phyloP scores from a whole-genome alignment of 2,797 vertebrate species.

The Gambusia yucatana region DNA sequence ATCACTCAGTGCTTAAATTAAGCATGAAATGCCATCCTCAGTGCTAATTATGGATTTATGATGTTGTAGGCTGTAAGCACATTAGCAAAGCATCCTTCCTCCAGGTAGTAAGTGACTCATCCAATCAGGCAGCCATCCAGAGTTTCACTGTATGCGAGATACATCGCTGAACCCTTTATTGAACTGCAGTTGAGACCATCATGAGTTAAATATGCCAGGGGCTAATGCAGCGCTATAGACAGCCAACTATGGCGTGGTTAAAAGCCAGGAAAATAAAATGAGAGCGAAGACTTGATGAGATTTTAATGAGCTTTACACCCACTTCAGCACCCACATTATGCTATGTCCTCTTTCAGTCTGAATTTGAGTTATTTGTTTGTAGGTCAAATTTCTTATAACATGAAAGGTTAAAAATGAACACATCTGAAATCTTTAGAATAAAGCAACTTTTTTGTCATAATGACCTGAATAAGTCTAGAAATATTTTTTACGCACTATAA shows the following conservation, averaged over 20 bases:
- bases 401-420: background rate
- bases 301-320: conserved; percentile 7
- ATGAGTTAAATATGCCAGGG: background rate
- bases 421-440: background rate
- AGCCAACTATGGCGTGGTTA: background rate
- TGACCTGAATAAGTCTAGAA: background rate
- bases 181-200: conserved; percentile 9
- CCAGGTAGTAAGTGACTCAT: conserved; percentile 29
- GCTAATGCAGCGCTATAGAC: conserved; percentile 10
- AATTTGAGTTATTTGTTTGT: background rate
- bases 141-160: conserved; percentile 23
- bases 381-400: background rate
- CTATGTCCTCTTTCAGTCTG: background rate
- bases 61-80: conserved; percentile 29
- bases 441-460: background rate
- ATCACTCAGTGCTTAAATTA: conserved; percentile 45
- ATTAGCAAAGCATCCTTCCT: conserved; percentile 40
- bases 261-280: conserved; percentile 1
- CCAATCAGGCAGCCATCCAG: conserved; percentile 36
- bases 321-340: background rate
- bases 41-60: conserved; percentile 42
- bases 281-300: conserved; percentile 5
- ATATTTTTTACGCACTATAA: background rate
- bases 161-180: conserved; percentile 18
- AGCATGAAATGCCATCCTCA: conserved; percentile 38